phyloP scores from a whole-genome alignment of 2,113 vertebrate genomes.

The Butorides virescens region DNA sequence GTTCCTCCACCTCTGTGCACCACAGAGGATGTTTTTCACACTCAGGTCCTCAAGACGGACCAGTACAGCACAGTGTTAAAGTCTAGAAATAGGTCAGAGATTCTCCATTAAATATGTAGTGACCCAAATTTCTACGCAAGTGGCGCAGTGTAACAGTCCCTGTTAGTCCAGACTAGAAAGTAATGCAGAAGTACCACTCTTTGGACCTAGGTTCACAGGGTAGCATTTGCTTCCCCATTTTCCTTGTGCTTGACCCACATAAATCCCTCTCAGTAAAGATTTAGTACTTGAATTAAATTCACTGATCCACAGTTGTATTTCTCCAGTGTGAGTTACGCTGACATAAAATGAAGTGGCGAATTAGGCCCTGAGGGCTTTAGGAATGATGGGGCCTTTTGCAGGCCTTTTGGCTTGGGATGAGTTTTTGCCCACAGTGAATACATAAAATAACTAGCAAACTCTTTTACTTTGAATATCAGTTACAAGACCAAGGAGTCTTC shows the following conservation, averaged over 20 bases:
- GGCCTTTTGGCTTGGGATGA: slow-evolving; percentile 16
- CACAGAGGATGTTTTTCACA: neutral
- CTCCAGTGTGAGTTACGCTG: slow-evolving; percentile 40
- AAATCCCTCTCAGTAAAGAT: slow-evolving; percentile 33
- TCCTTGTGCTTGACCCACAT: slow-evolving; percentile 43
- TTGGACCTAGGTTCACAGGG: neutral
- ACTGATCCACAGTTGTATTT: slow-evolving; percentile 22
- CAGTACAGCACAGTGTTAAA: neutral
- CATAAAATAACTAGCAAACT: slow-evolving; percentile 57
- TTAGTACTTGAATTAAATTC: slow-evolving; percentile 49
- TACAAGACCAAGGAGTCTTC: slow-evolving; percentile 30
- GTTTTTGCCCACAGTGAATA: slow-evolving; percentile 43
- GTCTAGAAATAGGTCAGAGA: slow-evolving; percentile 32
- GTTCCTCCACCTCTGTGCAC: neutral
- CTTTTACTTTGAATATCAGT: slow-evolving; percentile 44
- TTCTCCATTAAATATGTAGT: neutral
- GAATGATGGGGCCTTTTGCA: slow-evolving; percentile 27
- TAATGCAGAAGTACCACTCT: neutral
- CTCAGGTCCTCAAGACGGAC: neutral
- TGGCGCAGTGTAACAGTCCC: neutral
- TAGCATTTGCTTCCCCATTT: neutral
- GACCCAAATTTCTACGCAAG: slow-evolving; percentile 12
- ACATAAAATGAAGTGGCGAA: slow-evolving; percentile 41
- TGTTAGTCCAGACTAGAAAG: neutral
- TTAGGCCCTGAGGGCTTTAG: slow-evolving; percentile 30